Conservation (phyloP, 1,140 invertebrate genomes). For the Episyrphus balteatus region DNA sequence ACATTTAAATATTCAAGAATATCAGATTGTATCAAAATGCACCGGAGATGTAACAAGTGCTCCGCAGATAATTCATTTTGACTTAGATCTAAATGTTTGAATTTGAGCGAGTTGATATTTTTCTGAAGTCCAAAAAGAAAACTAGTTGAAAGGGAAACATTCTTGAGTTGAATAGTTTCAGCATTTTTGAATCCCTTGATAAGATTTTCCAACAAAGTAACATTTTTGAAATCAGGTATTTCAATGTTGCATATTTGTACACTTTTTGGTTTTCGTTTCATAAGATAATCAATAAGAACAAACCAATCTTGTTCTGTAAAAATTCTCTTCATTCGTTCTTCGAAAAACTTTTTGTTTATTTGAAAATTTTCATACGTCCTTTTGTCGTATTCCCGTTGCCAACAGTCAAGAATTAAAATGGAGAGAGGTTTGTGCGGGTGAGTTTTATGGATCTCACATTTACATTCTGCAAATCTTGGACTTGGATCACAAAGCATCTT, state of each 20-base stretch:
- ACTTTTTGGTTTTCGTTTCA: not conserved
- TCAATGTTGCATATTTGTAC: no score
- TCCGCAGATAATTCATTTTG: not conserved
- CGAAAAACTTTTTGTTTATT: slow-evolving; percentile 18
- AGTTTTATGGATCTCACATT: not conserved
- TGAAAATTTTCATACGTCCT: slow-evolving; percentile 20
- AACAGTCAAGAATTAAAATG: slow-evolving; percentile 16
- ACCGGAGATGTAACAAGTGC: slow-evolving; percentile 8
- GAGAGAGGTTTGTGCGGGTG: slow-evolving; percentile 5
- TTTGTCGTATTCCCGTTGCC: slow-evolving; percentile 31
- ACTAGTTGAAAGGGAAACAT: no score
- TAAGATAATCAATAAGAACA: slow-evolving; percentile 18
- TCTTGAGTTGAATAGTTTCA: no score
- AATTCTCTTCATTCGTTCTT: slow-evolving; percentile 18
- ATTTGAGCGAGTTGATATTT: no score
- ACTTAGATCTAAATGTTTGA: no score
- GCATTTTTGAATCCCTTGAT: no score
- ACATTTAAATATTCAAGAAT: slow-evolving; percentile 18
- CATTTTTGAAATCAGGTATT: no score
- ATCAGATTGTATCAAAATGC: slow-evolving; percentile 13
- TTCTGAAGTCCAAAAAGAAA: no score
- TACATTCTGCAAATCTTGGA: not conserved
- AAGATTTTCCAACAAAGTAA: no score
- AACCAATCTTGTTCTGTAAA: slow-evolving; percentile 19
- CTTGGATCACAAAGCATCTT: no score